Evolutionary conservation across 1,140 invertebrate genomes (phyloP).

Genomic region (Venturia canescens): DNA sequence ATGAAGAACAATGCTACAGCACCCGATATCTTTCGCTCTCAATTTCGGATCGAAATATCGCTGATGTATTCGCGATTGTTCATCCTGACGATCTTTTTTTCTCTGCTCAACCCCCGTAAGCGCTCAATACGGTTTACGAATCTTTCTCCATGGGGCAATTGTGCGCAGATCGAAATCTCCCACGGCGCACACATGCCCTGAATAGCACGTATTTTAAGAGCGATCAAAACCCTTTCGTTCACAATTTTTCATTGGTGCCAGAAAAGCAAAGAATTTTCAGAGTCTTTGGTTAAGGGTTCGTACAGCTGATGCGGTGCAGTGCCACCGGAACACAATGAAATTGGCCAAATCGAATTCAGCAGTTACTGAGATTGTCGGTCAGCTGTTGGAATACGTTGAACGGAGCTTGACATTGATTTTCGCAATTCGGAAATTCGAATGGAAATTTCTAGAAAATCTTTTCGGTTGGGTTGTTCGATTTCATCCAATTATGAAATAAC

Average conservation of each 20-base stretch:
- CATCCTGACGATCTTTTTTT: background rate
- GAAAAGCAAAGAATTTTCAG: background rate
- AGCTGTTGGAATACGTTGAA: too few species aligned
- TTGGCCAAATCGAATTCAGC: too few species aligned
- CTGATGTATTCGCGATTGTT: constrained; percentile 34
- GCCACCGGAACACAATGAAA: too few species aligned
- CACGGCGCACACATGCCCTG: background rate
- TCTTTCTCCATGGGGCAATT: background rate
- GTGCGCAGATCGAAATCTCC: constrained; percentile 24
- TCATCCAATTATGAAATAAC: too few species aligned
- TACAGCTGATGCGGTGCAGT: background rate
- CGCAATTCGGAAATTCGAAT: too few species aligned
- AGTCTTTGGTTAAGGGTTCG: background rate
- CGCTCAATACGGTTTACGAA: constrained; percentile 3
- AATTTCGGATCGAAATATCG: constrained; percentile 34
- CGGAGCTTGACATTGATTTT: too few species aligned
- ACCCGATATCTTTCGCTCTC: constrained; percentile 31
- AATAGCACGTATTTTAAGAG: background rate
- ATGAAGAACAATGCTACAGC: constrained; percentile 20
- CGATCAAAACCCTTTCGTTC: background rate
- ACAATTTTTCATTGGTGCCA: constrained; percentile 7
- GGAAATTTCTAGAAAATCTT: too few species aligned
- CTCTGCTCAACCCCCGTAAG: background rate
- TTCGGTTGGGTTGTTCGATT: too few species aligned
- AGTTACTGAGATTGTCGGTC: too few species aligned